Evolutionary conservation across 2,797 vertebrate genomes (phyloP), one percentile per base, ranked within the genome.

Genomic region (Lacerta bilineata): DNA sequence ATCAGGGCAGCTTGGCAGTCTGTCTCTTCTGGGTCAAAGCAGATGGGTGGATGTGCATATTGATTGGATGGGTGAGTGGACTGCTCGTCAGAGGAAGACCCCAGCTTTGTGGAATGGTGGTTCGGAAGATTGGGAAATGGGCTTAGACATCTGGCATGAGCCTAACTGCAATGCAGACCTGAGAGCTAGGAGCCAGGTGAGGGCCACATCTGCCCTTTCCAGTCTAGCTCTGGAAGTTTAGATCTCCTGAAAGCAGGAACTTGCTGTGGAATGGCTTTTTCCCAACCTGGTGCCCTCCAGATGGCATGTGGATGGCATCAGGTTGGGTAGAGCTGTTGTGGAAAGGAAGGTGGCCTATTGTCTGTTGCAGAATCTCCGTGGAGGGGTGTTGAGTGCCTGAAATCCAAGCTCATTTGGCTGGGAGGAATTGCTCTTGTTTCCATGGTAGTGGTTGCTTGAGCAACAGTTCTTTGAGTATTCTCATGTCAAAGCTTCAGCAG

Each of bases 391-490:
- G 25, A n/a, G 4, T n/a, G 55, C 8, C 79, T 39, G 82, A 33
- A n/a, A 41, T 50, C 68, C n/a, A 50, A 27, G n/a, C 33, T 27
- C n/a, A 15, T 3, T 39, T 20, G 33, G 33, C 23, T 91, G 91
- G 91, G 86, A 59, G 91, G 94, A 93, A 94, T 93, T 92, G 94
- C 90, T 90, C 75, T 82, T 55, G 94, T 96, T 96, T 88, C 96
- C 93, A 95, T 96, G 91, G 95, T 81, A 91, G 91, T 95, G 10
- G 96, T 97, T 95, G 90, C 95, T 92, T 0, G 13, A 93, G 91
- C 69, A 0, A 96, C 95, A 66, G 3, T 72, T 29, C 50, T 90
- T 89, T 94, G 89, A 87, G 93, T 81, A 91, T 94, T 85, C 86
- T 50, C 94, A 72, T 93, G 89, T 93, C 90, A 94, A 93, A 95